Percentiles rank a stretch among this genome's conserved stretches.
These are phyloP conservation scores for Diachasma alloeum DNA, from an alignment of 1,140 invertebrate genomes.

Conservation along the genomic window DNA sequence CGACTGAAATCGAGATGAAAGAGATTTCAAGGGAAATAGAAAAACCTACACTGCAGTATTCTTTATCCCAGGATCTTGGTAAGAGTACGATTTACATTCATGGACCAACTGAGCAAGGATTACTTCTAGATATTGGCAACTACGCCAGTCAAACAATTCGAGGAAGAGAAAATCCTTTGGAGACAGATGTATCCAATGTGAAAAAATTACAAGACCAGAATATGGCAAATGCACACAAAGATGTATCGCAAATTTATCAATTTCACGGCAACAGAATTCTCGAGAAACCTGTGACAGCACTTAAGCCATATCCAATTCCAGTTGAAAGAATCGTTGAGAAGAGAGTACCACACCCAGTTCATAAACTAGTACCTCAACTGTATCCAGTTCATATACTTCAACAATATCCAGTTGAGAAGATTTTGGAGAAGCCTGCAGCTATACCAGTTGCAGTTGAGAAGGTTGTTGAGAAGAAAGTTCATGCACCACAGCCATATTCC, in stretches of 20 bases:
- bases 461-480: conserved; percentile 58
- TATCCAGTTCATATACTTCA: conserved; percentile 62
- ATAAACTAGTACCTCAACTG: conserved; percentile 44
- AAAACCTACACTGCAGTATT: neutral
- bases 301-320: conserved; percentile 63
- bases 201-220: conserved; percentile 11
- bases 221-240: neutral
- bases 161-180: neutral
- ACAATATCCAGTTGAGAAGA: conserved; percentile 66
- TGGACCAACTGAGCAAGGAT: neutral
- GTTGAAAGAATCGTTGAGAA: conserved; percentile 65
- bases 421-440: conserved; percentile 64
- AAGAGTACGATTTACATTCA: conserved; percentile 11
- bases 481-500: conserved; percentile 43
- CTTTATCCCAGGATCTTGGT: neutral
- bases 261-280: conserved; percentile 30
- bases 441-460: conserved; percentile 59
- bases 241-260: conserved; percentile 29
- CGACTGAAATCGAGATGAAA: neutral
- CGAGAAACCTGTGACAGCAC: conserved; percentile 31
- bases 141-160: conserved; percentile 1
- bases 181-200: neutral
- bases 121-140: neutral
- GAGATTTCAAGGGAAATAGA: conserved; percentile 1
- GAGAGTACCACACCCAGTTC: conserved; percentile 41